A percentile compares a stretch with the other conserved stretches of the same genome.
These are phyloP conservation scores for Nymphicus hollandicus DNA, from an alignment of 2,113 vertebrate genomes.

Conservation along the genomic window DNA sequence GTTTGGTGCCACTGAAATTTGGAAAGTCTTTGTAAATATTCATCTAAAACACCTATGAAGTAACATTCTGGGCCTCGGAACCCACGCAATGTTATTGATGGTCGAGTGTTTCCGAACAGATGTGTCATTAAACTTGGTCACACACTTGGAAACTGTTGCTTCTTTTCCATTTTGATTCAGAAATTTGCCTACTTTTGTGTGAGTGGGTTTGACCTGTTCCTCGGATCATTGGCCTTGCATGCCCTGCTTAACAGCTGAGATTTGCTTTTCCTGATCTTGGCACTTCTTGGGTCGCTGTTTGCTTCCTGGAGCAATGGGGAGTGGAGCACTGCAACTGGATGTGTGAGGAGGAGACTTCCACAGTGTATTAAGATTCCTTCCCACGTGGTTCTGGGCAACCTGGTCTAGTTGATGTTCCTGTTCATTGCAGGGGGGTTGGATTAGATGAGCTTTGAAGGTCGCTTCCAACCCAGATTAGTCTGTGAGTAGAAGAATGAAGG, in stretches of 20 bases:
- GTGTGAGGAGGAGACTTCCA: background rate
- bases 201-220: background rate
- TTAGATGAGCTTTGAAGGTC: background rate
- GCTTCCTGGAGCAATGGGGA: background rate
- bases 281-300: background rate
- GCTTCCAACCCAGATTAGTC: background rate
- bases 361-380: background rate
- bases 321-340: background rate
- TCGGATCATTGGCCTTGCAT: background rate
- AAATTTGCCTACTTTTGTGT: background rate
- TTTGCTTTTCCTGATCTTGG: background rate
- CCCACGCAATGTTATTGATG: constrained; percentile 80
- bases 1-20: constrained; percentile 75
- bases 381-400: background rate
- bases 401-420: background rate
- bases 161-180: constrained; percentile 7
- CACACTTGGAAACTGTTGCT: constrained; percentile 60
- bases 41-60: constrained; percentile 78
- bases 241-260: background rate
- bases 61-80: constrained; percentile 70
- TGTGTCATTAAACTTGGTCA: constrained; percentile 77
- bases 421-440: background rate
- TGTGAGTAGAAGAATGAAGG: background rate
- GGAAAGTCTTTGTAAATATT: constrained; percentile 80
- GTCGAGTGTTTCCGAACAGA: constrained; percentile 74